These are phyloP conservation scores for Coelogynopora nodosa DNA, from an alignment of 2,888 invertebrate species.

Conservation along the genomic window DNA sequence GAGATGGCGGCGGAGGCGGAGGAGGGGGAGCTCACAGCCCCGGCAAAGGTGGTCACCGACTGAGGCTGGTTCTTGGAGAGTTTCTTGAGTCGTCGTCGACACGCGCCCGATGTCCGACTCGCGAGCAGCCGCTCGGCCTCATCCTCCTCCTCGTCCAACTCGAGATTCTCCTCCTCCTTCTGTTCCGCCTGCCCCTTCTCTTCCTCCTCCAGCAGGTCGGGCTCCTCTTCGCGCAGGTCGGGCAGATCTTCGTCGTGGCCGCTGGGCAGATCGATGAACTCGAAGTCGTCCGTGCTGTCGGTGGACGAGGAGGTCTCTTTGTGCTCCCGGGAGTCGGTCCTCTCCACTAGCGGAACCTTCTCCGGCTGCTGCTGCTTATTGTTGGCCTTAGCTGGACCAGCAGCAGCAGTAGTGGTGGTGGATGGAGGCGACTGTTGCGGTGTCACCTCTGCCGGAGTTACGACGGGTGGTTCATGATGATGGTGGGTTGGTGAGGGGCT, in stretches of 20 bases:
- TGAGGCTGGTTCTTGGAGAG: background rate
- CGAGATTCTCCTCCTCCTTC: background rate
- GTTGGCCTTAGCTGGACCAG: background rate
- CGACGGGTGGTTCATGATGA: background rate
- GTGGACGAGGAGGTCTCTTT: background rate
- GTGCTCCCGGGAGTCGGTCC: background rate
- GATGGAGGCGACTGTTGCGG: background rate
- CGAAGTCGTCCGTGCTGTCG: background rate
- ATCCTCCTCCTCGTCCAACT: background rate
- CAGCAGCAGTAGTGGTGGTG: background rate
- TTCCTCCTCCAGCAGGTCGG: too few species aligned
- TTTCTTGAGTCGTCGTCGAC: background rate
- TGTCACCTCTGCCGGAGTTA: background rate
- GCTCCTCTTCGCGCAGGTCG: background rate
- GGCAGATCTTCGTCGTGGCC: background rate
- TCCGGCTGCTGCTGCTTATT: background rate
- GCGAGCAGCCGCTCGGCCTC: background rate
- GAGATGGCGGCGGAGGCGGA: background rate
- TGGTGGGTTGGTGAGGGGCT: too few species aligned
- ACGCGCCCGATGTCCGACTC: background rate
- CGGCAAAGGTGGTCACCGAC: too few species aligned
- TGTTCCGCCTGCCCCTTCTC: background rate
- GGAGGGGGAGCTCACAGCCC: background rate
- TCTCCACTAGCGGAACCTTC: background rate
- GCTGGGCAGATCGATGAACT: background rate